Evolutionary conservation across 2,113 vertebrate genomes (phyloP).

Genomic region (Alligator mississippiensis): DNA sequence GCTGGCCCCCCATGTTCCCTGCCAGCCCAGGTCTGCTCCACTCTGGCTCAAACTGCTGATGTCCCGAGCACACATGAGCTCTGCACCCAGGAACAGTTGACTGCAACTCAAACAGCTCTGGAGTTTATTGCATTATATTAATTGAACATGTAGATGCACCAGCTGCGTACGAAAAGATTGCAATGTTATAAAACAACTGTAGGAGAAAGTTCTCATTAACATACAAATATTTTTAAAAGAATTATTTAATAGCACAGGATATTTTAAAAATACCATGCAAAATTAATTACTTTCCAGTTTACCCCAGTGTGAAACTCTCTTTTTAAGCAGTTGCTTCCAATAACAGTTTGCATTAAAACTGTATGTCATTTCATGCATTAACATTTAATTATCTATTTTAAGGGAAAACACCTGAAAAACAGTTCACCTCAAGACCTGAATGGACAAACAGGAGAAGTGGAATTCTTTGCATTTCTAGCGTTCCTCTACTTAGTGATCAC

Average conservation of each 20-base stretch:
- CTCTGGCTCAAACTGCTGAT: no score
- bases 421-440: not conserved
- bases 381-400: not conserved
- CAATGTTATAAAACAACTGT: no score
- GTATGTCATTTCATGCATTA: not conserved
- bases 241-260: not conserved
- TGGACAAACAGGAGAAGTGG: constrained; percentile 28
- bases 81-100: no score
- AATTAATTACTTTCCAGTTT: constrained; percentile 15
- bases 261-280: not conserved
- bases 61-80: no score
- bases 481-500: not conserved
- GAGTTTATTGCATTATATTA: no score
- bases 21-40: no score
- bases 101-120: no score
- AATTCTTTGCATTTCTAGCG: constrained; percentile 42
- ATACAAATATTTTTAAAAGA: not conserved
- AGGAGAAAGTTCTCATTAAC: constrained; percentile 2
- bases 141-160: no score
- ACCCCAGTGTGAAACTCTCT: not conserved
- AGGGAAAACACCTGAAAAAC: not conserved
- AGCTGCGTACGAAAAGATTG: no score
- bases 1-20: no score
- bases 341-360: constrained; percentile 14
- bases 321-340: not conserved